A percentile compares a stretch with the other conserved stretches of the same genome.
phyloP scores from a whole-genome alignment of 2,797 vertebrate genomes.

The Moxostoma hubbsi region DNA sequence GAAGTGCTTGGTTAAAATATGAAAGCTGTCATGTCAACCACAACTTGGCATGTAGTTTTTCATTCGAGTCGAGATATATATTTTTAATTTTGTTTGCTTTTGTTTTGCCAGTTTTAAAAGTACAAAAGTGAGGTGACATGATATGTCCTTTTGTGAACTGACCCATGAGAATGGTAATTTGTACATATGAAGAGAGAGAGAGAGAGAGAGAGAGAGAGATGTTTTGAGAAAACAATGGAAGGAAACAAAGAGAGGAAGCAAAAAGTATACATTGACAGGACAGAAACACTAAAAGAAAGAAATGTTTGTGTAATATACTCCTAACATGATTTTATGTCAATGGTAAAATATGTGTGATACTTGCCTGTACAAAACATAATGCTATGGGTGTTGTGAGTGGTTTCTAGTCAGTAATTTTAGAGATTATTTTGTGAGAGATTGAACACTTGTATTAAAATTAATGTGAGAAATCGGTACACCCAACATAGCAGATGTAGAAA shows the following conservation, averaged over 20 bases:
- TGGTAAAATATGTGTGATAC: too few species aligned
- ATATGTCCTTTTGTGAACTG: background rate
- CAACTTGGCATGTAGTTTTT: conserved; percentile 7
- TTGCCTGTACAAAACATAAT: too few species aligned
- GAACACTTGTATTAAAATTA: too few species aligned
- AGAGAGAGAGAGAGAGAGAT: background rate
- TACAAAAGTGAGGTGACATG: background rate
- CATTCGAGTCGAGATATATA: conserved; percentile 11
- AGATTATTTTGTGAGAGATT: too few species aligned
- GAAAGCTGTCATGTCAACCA: conserved; percentile 9
- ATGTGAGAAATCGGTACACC: too few species aligned
- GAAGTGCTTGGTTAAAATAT: conserved; percentile 4
- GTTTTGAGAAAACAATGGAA: background rate
- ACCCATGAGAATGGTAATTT: background rate
- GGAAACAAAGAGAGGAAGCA: background rate
- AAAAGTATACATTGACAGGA: too few species aligned
- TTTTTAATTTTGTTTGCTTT: conserved; percentile 32
- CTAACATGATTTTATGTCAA: too few species aligned
- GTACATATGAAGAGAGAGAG: background rate
- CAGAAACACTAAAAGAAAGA: background rate
- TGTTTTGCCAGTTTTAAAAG: background rate
- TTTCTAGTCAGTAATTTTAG: too few species aligned
- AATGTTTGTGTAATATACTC: too few species aligned
- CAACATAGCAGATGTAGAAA: too few species aligned
- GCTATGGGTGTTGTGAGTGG: too few species aligned